Conservation (phyloP, 1,140 invertebrate genomes). For the Caligus rogercresseyi region DNA sequence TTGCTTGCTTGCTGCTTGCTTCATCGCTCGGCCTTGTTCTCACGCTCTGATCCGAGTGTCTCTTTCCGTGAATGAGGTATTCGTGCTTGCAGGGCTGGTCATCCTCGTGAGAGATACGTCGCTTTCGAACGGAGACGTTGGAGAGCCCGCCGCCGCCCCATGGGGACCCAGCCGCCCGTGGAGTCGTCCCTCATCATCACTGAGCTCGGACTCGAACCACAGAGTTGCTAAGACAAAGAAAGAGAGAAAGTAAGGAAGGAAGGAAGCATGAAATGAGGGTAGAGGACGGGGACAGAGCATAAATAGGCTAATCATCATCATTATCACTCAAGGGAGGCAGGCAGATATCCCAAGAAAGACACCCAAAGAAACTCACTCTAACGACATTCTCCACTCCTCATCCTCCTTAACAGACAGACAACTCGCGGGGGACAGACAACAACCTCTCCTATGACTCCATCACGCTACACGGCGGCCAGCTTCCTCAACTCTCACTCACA, state of each 20-base stretch:
- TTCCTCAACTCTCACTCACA: no score
- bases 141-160: constrained; percentile 80
- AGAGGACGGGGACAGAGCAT: no score
- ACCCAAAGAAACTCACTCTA: constrained; percentile 15
- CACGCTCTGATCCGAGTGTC: constrained; percentile 76
- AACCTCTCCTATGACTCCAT: no score
- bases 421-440: no score
- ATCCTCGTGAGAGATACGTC: constrained; percentile 31
- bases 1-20: not conserved
- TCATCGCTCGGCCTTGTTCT: not conserved
- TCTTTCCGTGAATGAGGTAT: constrained; percentile 74
- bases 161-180: constrained; percentile 82
- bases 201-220: constrained; percentile 90
- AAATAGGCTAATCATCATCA: no score
- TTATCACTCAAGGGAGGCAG: no score
- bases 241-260: no score
- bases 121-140: constrained; percentile 66
- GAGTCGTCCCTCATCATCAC: constrained; percentile 95
- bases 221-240: constrained; percentile 56
- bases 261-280: no score
- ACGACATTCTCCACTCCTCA: not conserved
- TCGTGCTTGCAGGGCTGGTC: constrained; percentile 41
- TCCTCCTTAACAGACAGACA: no score
- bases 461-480: no score
- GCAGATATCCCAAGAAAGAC: no score